phyloP scores from a whole-genome alignment of 2,888 invertebrate species.

The Cryptophagus acutangulus region DNA sequence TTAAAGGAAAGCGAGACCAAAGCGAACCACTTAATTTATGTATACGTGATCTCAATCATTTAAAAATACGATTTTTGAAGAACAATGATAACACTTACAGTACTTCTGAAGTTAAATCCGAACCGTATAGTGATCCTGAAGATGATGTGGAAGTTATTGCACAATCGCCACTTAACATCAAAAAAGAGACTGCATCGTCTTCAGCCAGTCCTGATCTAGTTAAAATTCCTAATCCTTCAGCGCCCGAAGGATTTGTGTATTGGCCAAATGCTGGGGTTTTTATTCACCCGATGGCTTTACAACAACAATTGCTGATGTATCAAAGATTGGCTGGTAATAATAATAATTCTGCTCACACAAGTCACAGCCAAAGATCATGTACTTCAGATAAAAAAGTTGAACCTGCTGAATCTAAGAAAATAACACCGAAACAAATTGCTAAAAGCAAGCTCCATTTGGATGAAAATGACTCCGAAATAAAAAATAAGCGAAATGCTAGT shows the following conservation, averaged over 20 bases:
- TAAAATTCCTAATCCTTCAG: constrained; percentile 44
- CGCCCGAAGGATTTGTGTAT: constrained; percentile 56
- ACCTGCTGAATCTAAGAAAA: constrained; percentile 41
- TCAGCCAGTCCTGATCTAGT: constrained; percentile 48
- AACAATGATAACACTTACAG: constrained; percentile 58
- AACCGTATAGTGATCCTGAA: constrained; percentile 54
- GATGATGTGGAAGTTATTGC: constrained; percentile 44
- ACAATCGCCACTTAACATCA: constrained; percentile 12
- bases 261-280: constrained; percentile 69
- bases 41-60: constrained; percentile 67
- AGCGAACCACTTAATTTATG: constrained; percentile 82
- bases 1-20: constrained; percentile 40
- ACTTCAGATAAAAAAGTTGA: constrained; percentile 24
- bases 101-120: constrained; percentile 59
- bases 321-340: constrained; percentile 63
- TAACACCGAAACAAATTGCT: constrained; percentile 39
- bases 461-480: constrained; percentile 44
- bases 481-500: constrained; percentile 43
- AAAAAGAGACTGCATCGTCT: constrained; percentile 28
- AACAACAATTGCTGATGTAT: constrained; percentile 68
- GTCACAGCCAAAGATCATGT: constrained; percentile 35
- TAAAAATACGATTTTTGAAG: constrained; percentile 61
- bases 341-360: constrained; percentile 37
- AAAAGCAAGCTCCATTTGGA: constrained; percentile 32
- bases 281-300: constrained; percentile 68